Percentiles rank a stretch among this genome's conserved stretches.
phyloP scores from a whole-genome alignment of 2,888 invertebrate species.

The Thalpophila matura region DNA sequence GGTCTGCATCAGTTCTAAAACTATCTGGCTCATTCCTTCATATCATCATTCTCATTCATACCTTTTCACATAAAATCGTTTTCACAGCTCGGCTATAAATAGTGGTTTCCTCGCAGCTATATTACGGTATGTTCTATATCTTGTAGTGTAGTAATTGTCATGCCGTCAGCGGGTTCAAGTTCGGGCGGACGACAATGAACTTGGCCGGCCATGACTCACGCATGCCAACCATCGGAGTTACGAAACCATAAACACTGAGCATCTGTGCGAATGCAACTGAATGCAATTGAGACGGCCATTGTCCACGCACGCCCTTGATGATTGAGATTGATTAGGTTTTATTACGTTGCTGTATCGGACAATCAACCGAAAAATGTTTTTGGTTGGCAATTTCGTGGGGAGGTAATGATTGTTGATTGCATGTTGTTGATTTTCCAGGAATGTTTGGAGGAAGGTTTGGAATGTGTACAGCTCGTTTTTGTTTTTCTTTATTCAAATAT shows the following conservation, averaged over 20 bases:
- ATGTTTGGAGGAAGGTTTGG: conserved; percentile 16
- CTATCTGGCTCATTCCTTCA: conserved; percentile 19
- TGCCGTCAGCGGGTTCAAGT: conserved; percentile 86
- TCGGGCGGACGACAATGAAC: conserved; percentile 89
- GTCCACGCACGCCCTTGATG: conserved; percentile 66
- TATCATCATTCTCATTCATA: conserved; percentile 31
- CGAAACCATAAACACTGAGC: conserved; percentile 87
- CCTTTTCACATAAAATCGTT: conserved; percentile 40
- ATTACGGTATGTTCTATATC: conserved; percentile 69
- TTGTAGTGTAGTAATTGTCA: conserved; percentile 69
- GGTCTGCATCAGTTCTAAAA: conserved; percentile 21
- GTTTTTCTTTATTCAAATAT: conserved; percentile 43
- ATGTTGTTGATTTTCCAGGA: conserved; percentile 19
- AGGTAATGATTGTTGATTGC: conserved; percentile 26
- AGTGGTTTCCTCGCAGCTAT: conserved; percentile 48
- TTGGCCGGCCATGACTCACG: conserved; percentile 89
- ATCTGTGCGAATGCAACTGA: conserved; percentile 80
- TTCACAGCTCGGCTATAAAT: conserved; percentile 52
- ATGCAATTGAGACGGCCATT: conserved; percentile 69
- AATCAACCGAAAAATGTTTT: conserved; percentile 37
- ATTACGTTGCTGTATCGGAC: conserved; percentile 30
- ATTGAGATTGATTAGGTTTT: conserved; percentile 53
- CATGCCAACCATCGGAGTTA: conserved; percentile 85
- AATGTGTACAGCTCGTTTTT: conserved; percentile 11
- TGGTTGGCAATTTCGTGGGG: conserved; percentile 14